Evolutionary conservation across 2,797 vertebrate species (phyloP).

Genomic region (Tolypeutes matacus): DNA sequence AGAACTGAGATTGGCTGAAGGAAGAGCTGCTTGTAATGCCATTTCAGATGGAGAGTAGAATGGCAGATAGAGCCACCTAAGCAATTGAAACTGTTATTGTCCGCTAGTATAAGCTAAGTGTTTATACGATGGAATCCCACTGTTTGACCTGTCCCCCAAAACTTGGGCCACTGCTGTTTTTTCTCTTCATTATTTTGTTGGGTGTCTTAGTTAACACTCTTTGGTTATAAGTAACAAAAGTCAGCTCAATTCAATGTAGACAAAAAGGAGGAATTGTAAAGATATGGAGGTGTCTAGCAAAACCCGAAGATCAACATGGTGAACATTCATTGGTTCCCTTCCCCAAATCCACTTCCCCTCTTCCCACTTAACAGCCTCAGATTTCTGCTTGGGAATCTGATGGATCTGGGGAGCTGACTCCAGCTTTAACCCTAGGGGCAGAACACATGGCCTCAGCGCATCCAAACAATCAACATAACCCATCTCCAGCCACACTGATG

Average conservation of each 20-base stretch:
- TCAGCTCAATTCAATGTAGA: neutral
- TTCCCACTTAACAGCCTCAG: neutral
- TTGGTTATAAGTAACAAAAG: neutral
- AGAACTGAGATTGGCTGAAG: neutral
- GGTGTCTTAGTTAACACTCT: neutral
- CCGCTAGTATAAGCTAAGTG: neutral
- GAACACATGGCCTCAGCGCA: neutral
- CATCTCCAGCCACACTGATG: neutral
- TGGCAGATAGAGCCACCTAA: neutral
- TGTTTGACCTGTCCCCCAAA: neutral
- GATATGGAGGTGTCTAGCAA: neutral
- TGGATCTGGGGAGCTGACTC: neutral
- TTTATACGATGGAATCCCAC: neutral
- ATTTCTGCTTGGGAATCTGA: neutral
- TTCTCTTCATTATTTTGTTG: neutral
- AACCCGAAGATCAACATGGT: neutral
- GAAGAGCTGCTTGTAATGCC: neutral
- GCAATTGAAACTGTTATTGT: neutral
- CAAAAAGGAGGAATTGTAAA: conserved; percentile 20
- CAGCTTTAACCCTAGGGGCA: neutral
- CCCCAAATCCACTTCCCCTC: neutral
- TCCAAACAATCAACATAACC: neutral
- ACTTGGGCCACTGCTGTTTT: neutral
- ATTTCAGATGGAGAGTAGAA: neutral
- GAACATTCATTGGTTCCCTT: neutral